A percentile compares a stretch with the other conserved stretches of the same genome.
Evolutionary conservation across 2,797 vertebrate genomes (phyloP).

Genomic region (Muraenolepis orangiensis): DNA sequence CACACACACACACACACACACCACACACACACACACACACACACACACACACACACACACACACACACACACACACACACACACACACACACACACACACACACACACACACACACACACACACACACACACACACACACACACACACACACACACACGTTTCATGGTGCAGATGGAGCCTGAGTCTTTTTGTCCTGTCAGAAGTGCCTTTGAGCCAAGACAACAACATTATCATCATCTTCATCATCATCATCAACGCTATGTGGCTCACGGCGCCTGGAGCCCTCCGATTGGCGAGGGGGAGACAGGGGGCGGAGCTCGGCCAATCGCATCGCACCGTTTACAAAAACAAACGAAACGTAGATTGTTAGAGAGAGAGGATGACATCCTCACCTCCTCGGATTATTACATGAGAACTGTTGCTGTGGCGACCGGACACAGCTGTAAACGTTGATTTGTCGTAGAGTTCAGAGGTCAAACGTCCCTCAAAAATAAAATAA

Average conservation of each 20-base stretch:
- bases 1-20: no score
- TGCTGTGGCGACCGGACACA: neutral
- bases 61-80: no score
- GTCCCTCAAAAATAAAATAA: no score
- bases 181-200: neutral
- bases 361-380: neutral
- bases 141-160: neutral
- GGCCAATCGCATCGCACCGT: neutral
- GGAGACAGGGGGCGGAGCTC: neutral
- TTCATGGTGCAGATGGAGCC: neutral
- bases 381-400: neutral
- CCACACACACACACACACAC: no score
- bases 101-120: neutral
- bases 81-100: no score
- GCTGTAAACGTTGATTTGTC: neutral
- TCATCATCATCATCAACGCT: no score
- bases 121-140: neutral
- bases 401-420: conserved; percentile 1
- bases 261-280: neutral
- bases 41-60: no score
- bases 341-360: neutral
- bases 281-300: neutral
- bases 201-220: neutral
- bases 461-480: neutral
- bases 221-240: neutral